Base-by-base conservation (phyloP, 2,797 vertebrate genomes). In the Hippocampus kuda region DNA sequence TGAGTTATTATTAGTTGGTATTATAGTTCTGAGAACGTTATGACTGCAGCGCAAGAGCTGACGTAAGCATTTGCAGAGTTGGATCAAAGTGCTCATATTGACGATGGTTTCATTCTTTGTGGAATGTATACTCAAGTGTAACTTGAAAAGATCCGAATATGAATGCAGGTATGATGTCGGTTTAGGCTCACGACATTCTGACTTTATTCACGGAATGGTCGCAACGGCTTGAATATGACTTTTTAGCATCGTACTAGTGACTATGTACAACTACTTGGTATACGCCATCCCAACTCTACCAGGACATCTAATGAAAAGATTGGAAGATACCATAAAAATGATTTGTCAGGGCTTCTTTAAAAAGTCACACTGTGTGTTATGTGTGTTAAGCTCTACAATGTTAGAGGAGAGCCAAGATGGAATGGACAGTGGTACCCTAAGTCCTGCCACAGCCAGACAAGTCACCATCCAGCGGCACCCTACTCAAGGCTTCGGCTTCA, bases 341-440 rank as follows among this genome's bases (percentile, higher is more conserved):
- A 51, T 34, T 22, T 66, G 7, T 34, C 8, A 49, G 11, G 22
- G 4, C 5, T 64, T 46, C 6, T 24, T 4, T 7, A 38, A 54
- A 65, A 54, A n/a, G 26, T 18, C 24, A 0, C 18, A 20, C 49
- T 26, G 46, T 71, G 0, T 61, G 24, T 41, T 38, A 70, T 62
- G 34, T 72, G 54, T 78, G 57, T 63, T 67, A 88, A 95, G 96
- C 92, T 92, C 93, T 97, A 95, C 92, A 89, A 97, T 95, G 92
- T 92, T 89, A 92, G 94, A 94, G 88, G 92, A 93, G 89, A 84
- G 84, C 80, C 81, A 92, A 83, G 91, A 96, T 98, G 94, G 90
- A 92, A 95, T 96, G 97, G 95, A 97, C 94, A 94, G 92, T 93
- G 93, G 91, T 87, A 94, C 94, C 89, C 91, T 95, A 92, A 94